phyloP scores from a whole-genome alignment of 2,888 invertebrate species.

The Limenitis arthemis region DNA sequence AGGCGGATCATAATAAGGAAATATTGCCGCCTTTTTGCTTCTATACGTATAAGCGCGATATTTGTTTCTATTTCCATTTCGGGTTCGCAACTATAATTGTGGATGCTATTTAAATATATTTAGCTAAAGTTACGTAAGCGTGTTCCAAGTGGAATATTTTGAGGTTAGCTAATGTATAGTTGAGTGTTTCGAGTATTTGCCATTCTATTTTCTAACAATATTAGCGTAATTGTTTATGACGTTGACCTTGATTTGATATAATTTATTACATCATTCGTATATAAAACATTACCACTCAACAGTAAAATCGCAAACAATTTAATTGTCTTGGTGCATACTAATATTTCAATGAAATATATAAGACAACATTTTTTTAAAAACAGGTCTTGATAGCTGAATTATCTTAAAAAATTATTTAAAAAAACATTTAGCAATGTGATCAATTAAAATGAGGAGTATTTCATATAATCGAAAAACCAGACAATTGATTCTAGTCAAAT shows the following conservation, averaged over 20 bases:
- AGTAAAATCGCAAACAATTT: no score
- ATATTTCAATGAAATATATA: no score
- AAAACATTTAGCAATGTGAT: no score
- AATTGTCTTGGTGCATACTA: no score
- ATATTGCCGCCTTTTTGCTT: constrained; percentile 30
- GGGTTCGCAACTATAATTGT: constrained; percentile 14
- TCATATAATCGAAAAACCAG: no score
- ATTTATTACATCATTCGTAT: constrained; percentile 4
- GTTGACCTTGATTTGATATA: constrained; percentile 15
- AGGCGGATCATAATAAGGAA: constrained; percentile 36
- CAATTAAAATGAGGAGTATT: no score
- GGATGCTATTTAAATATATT: constrained; percentile 13
- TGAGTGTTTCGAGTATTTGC: constrained; percentile 21
- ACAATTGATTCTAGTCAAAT: no score
- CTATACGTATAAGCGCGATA: constrained; percentile 19
- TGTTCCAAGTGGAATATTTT: constrained; percentile 30
- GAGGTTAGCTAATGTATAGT: constrained; percentile 35
- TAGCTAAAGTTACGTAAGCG: constrained; percentile 35
- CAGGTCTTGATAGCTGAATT: no score
- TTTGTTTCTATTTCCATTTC: constrained; percentile 20
- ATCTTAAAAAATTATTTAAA: no score
- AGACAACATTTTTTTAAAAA: no score
- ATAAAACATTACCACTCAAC: neutral
- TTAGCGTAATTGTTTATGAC: constrained; percentile 11
- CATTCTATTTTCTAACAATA: constrained; percentile 23